phyloP scores from a whole-genome alignment of 2,113 vertebrate genomes.

The Ellobius talpinus region DNA sequence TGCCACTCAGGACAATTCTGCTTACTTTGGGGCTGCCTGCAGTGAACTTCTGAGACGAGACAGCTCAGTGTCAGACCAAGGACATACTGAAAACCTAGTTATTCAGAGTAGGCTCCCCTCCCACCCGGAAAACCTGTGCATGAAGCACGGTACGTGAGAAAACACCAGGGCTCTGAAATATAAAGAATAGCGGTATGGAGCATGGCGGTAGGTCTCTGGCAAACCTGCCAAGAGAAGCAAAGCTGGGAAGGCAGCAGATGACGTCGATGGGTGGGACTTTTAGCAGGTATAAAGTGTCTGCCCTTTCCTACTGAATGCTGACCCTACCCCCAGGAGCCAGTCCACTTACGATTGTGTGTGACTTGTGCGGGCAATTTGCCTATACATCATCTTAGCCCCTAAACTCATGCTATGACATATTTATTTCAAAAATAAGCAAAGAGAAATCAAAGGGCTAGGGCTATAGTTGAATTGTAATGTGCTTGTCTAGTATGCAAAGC shows the following conservation, averaged over 20 bases:
- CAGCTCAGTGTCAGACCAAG: not conserved
- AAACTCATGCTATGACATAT: not conserved
- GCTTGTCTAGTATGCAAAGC: not conserved
- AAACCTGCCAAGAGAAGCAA: not conserved
- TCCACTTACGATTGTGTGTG: not conserved
- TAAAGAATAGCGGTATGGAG: not conserved
- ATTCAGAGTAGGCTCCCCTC: not conserved
- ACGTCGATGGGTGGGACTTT: not conserved
- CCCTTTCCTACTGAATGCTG: not conserved
- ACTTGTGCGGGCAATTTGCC: not conserved
- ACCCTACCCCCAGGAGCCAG: not conserved
- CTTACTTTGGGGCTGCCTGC: not conserved
- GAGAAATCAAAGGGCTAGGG: not conserved
- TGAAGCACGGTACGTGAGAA: not conserved
- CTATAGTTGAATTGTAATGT: not conserved
- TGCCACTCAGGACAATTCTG: not conserved
- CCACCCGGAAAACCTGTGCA: not conserved
- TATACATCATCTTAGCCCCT: not conserved
- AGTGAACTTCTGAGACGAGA: not conserved
- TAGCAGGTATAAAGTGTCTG: not conserved
- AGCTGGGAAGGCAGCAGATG: not conserved
- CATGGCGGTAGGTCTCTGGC: not conserved
- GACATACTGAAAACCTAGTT: not conserved
- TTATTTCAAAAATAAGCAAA: conserved; percentile 49
- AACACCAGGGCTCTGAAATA: not conserved